These are phyloP conservation scores for Standfussiana lucernea DNA, from an alignment of 2,888 invertebrate genomes.

Conservation along the genomic window DNA sequence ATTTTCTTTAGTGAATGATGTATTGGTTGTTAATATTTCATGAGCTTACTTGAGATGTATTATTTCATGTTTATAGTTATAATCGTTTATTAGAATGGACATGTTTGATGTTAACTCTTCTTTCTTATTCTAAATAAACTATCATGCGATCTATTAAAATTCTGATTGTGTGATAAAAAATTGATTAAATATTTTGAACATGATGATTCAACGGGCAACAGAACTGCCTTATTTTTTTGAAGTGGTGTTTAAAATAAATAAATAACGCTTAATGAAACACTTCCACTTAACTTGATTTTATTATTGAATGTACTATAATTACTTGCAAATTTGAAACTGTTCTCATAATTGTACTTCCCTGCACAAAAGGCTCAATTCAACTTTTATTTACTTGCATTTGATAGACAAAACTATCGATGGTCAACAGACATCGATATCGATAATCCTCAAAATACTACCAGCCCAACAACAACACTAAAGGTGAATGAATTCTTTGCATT, in stretches of 20 bases:
- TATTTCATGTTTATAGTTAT: constrained; percentile 38
- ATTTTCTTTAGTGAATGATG: constrained; percentile 56
- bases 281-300: neutral
- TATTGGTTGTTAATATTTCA: constrained; percentile 56
- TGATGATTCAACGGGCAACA: neutral
- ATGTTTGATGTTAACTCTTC: constrained; percentile 1
- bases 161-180: neutral
- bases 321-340: neutral
- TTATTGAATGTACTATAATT: too few relatives aligned
- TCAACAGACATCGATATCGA: constrained; percentile 64
- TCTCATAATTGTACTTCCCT: neutral
- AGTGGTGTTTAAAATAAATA: neutral
- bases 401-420: neutral
- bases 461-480: constrained; percentile 79
- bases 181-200: neutral
- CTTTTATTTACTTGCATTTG: neutral
- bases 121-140: neutral
- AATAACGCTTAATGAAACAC: neutral
- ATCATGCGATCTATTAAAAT: neutral
- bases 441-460: constrained; percentile 35
- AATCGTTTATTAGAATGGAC: constrained; percentile 1
- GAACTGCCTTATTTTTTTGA: neutral
- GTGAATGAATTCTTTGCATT: constrained; percentile 89
- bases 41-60: constrained; percentile 35
- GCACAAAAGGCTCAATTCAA: neutral